These are phyloP conservation scores for Chondrosia reniformis DNA, from an alignment of 37 sponge, comb jelly and placozoan genomes.

Conservation along the genomic window DNA sequence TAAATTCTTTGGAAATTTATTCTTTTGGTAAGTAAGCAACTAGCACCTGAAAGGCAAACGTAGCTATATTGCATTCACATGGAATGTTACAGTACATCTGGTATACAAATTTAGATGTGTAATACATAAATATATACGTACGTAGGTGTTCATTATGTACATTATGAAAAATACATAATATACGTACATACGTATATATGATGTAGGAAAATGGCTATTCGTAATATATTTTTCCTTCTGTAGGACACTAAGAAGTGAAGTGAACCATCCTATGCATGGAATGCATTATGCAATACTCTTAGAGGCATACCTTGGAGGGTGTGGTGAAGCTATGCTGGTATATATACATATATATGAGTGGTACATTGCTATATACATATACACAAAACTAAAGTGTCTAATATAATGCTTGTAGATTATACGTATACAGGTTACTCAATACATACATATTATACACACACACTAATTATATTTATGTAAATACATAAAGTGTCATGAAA, in stretches of 20 bases:
- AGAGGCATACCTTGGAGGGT: conserved; percentile 76
- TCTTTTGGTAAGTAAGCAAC: conserved; percentile 77
- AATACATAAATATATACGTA: not conserved
- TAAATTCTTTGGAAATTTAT: conserved; percentile 75
- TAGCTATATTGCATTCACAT: no score
- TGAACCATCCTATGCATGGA: conserved; percentile 45
- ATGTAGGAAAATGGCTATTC: no score
- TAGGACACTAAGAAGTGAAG: conserved; percentile 63
- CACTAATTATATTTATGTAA: no score
- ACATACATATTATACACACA: no score
- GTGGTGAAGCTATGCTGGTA: conserved; percentile 75
- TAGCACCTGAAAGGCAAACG: no score
- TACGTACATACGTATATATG: no score
- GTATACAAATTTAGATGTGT: not conserved
- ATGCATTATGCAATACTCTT: conserved; percentile 49
- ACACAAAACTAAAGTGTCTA: no score
- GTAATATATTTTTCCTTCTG: not conserved
- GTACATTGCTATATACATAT: not conserved
- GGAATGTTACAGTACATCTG: no score
- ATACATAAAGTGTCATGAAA: no score
- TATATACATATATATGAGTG: not conserved
- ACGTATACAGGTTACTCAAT: no score
- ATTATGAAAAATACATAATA: not conserved
- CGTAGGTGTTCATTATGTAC: not conserved
- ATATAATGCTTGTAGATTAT: no score